Base-by-base conservation (phyloP, 2,888 invertebrate genomes). In the Heteromurus nitidus region DNA sequence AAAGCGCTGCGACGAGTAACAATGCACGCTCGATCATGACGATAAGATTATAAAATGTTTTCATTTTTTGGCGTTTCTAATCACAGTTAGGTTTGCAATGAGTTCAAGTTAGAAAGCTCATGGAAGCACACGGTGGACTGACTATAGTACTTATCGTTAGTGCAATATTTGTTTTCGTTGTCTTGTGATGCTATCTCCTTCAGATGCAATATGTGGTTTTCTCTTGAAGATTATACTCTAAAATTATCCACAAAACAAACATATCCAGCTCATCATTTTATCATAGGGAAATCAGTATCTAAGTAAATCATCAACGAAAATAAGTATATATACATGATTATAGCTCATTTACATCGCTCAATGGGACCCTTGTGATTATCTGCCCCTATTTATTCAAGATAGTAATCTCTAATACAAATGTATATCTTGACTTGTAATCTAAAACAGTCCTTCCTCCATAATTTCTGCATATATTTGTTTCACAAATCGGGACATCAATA, bases 341-440 rank as follows among this genome's bases (percentile, higher is more conserved):
- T 24, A 42, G 31, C 36, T 24, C 62, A 18, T 62, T 31, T 62
- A 31, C 31, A 31, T 62, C 11, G 7, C 24, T 58, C 1, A 7
- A 62, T 18, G 1, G 3, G 55, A 11, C 26, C 55, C 55, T 26
- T 55, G 22, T 26, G 2, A 26, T 55, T 22, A 24, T 26, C 24
- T 26, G 55, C 13, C 44, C 13, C n/a, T 44, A 42, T 11, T 62
- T 62, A 62, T 62, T 62, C 36, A 62, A 62, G 62, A 62, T 62
- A 30, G n/a, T 36, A 62, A 62, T 62, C 62, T 30, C 20, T 16
- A 7, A 58, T 55, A 75, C 55, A 24, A 70, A 36, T 3, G 64
- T 74, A 36, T 76, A 76, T 69, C 76, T 76, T 76, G 76, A 76
- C 76, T 76, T 50, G 5, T 30, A 67, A 68, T 69, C 69, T n/a